Evolutionary conservation across 2,888 invertebrate genomes (phyloP).

Genomic region (Agrenia bidenticulata): DNA sequence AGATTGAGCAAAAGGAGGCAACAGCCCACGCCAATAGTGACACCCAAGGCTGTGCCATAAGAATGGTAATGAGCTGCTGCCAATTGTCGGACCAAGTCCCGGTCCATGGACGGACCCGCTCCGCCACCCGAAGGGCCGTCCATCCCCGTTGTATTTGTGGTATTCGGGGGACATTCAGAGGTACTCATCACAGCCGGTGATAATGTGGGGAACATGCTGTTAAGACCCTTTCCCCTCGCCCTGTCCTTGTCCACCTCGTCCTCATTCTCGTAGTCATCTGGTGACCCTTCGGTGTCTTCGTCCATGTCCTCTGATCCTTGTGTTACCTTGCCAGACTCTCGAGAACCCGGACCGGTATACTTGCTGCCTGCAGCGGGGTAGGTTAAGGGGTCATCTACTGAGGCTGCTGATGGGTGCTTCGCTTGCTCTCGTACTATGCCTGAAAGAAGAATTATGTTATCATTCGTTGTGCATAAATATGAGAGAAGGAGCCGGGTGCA

Average conservation of each 20-base stretch:
- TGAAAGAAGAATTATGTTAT: conserved; percentile 8
- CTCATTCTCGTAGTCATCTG: background rate
- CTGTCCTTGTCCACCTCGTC: conserved; percentile 6
- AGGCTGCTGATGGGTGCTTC: conserved; percentile 29
- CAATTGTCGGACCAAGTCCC: conserved; percentile 58
- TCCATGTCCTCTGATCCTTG: background rate
- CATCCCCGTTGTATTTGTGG: conserved; percentile 42
- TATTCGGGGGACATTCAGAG: conserved; percentile 52
- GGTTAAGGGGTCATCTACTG: conserved; percentile 40
- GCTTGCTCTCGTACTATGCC: conserved; percentile 44
- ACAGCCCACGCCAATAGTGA: conserved; percentile 81
- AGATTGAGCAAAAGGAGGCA: conserved; percentile 53
- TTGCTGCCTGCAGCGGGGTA: conserved; percentile 36
- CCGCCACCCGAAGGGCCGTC: conserved; percentile 26
- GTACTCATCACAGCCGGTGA: conserved; percentile 51
- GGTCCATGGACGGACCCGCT: conserved; percentile 36
- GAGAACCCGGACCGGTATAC: background rate
- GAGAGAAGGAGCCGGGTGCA: too few relatives aligned
- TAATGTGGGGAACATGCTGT: conserved; percentile 42
- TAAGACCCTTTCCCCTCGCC: background rate
- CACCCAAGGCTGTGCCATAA: conserved; percentile 83
- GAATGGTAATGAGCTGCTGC: conserved; percentile 74
- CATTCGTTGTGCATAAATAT: background rate
- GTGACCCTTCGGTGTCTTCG: background rate
- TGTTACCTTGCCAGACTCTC: conserved; percentile 3